Conservation (phyloP, 2,797 vertebrate genomes). For the Acipenser ruthenus region DNA sequence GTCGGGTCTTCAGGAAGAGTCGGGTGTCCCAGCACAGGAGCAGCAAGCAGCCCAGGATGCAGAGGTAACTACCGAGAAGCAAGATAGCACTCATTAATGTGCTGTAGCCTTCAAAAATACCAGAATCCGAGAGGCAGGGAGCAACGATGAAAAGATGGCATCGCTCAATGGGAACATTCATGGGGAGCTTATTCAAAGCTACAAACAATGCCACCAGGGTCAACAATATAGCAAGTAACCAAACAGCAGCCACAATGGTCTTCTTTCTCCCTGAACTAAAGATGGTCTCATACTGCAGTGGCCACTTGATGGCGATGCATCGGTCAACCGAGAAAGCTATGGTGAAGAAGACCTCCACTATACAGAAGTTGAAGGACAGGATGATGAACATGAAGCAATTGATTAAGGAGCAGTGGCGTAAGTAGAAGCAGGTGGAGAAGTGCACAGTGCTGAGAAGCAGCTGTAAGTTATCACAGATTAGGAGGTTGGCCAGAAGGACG, state of each 20-base stretch:
- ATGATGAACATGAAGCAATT: slow-evolving; percentile 28
- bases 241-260: slow-evolving; percentile 17
- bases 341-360: slow-evolving; percentile 34
- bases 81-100: slow-evolving; percentile 14
- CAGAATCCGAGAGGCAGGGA: slow-evolving; percentile 20
- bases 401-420: background rate
- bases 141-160: slow-evolving; percentile 21
- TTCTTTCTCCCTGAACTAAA: slow-evolving; percentile 16
- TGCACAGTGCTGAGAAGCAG: slow-evolving; percentile 26
- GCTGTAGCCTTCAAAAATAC: slow-evolving; percentile 12
- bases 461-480: slow-evolving; percentile 25
- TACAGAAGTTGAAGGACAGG: slow-evolving; percentile 20
- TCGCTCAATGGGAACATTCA: slow-evolving; percentile 17
- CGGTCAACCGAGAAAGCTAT: slow-evolving; percentile 29
- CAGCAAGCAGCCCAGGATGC: slow-evolving; percentile 29
- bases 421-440: slow-evolving; percentile 12
- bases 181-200: slow-evolving; percentile 14
- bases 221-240: slow-evolving; percentile 16
- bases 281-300: slow-evolving; percentile 26
- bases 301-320: slow-evolving; percentile 33
- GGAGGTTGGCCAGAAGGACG: slow-evolving; percentile 32
- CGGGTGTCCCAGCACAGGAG: slow-evolving; percentile 28
- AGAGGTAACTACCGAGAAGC: slow-evolving; percentile 26
- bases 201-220: slow-evolving; percentile 17
- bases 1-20: slow-evolving; percentile 21